A percentile compares a stretch with the other conserved stretches of the same genome.
Conservation (phyloP, 2,113 vertebrate species). For the Notiomystis cincta region DNA sequence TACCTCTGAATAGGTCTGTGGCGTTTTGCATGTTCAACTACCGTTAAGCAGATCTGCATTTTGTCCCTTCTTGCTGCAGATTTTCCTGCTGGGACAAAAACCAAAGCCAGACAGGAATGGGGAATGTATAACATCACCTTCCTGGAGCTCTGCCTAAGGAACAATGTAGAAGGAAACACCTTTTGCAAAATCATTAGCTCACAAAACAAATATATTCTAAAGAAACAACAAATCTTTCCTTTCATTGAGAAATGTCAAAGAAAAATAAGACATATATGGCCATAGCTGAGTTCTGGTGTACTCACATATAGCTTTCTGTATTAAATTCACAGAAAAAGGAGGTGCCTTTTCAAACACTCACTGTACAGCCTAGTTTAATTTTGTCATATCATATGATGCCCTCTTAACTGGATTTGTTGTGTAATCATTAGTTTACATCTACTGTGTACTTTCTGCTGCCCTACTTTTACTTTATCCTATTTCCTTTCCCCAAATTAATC, state of each 20-base stretch:
- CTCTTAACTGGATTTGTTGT: not conserved
- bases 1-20: not conserved
- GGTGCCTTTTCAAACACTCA: not conserved
- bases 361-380: not conserved
- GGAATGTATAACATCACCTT: not conserved
- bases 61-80: not conserved
- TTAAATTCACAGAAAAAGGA: not conserved
- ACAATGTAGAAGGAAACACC: fast-evolving
- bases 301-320: not conserved
- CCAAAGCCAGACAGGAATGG: not conserved
- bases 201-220: not conserved
- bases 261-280: not conserved
- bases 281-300: not conserved
- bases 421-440: not conserved
- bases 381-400: not conserved
- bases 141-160: not conserved
- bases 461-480: not conserved
- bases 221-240: not conserved
- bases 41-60: not conserved
- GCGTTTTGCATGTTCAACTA: not conserved
- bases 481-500: not conserved
- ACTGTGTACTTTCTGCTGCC: not conserved
- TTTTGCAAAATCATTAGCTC: not conserved
- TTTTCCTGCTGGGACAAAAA: not conserved
- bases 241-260: not conserved